Evolutionary conservation across 2,888 invertebrate species (phyloP).

Genomic region (Selenia dentaria): DNA sequence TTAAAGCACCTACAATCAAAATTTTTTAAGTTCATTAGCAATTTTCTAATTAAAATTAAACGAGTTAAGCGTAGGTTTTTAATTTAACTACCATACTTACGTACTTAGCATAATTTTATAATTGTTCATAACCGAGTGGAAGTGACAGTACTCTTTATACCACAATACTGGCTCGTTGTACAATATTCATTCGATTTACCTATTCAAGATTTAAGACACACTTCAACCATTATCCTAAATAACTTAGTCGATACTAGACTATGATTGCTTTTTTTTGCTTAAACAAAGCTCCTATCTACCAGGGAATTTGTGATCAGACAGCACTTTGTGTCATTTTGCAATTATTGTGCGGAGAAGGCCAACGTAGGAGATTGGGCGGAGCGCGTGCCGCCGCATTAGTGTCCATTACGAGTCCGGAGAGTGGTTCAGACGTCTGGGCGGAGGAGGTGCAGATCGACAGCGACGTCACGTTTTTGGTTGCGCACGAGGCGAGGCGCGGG

Average conservation of each 20-base stretch:
- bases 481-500: slow-evolving; percentile 59
- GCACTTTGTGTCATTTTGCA: slow-evolving; percentile 38
- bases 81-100: slow-evolving; percentile 35
- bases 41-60: slow-evolving; percentile 34
- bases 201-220: slow-evolving; percentile 49
- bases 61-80: slow-evolving; percentile 34
- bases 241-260: slow-evolving; percentile 47
- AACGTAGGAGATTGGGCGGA: slow-evolving; percentile 24
- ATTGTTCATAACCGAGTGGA: slow-evolving; percentile 48
- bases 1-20: slow-evolving; percentile 19
- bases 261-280: slow-evolving; percentile 57
- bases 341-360: slow-evolving; percentile 47
- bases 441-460: slow-evolving; percentile 76
- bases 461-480: slow-evolving; percentile 69
- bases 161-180: slow-evolving; percentile 66
- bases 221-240: slow-evolving; percentile 42
- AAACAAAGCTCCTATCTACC: slow-evolving; percentile 63
- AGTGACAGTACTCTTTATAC: slow-evolving; percentile 46
- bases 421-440: slow-evolving; percentile 69
- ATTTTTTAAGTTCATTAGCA: slow-evolving; percentile 10
- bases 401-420: background rate
- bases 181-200: slow-evolving; percentile 55
- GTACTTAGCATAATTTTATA: slow-evolving; percentile 35
- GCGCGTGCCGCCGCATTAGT: slow-evolving; percentile 4
- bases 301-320: slow-evolving; percentile 55